Base-by-base conservation (phyloP, 2,113 vertebrate species). In the Piaya cayana region DNA sequence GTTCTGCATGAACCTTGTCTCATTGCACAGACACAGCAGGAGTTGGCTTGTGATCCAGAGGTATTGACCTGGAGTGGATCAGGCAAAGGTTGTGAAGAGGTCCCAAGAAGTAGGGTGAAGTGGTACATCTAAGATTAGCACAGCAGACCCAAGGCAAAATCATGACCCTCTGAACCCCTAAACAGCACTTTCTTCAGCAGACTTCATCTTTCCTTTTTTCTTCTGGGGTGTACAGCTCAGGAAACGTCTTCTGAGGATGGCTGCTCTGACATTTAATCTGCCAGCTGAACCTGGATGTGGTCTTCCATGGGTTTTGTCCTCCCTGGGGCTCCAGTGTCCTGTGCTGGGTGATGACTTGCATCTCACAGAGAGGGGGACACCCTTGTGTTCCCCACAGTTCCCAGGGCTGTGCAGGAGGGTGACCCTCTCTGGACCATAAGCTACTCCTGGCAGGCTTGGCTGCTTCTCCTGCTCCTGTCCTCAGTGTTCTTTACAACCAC, bases 201-300 rank as follows among this genome's bases (percentile, higher is more conserved):
- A 4, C 59, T 34, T 37, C 19, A 36, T 60, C 12, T 74, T 76
- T 15, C 6, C n/a, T 17, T 18, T 43, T 49, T 43, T 42, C 20
- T n/a, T 69, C 85, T 34, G 12, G n/a, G 1, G 5, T 76, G 29
- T 90, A 11, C 34, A 67, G 39, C 39, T 52, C 56, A 64, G 30
- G 8, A 36, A 25, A 59, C 0, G 0, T 37, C 43, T 74, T 52
- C 72, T 67, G 47, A 63, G n/a, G 20, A 32, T 0, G 1, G 9
- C 12, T 83, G 27, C 26, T 53, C 23, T 83, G 6, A 5, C 20
- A 27, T 22, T 65, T 53, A 80, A 42, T 21, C 25, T 82, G 23
- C 17, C 78, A 89, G 47, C 43, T 65, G 68, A 76, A 25, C 26
- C 4, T 15, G 25, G 29, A 20, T 39, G 27, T 20, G 34, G 15